These are phyloP conservation scores for Lepidocyrtoides sp. DNA, from an alignment of 2,888 invertebrate genomes.

Conservation along the genomic window DNA sequence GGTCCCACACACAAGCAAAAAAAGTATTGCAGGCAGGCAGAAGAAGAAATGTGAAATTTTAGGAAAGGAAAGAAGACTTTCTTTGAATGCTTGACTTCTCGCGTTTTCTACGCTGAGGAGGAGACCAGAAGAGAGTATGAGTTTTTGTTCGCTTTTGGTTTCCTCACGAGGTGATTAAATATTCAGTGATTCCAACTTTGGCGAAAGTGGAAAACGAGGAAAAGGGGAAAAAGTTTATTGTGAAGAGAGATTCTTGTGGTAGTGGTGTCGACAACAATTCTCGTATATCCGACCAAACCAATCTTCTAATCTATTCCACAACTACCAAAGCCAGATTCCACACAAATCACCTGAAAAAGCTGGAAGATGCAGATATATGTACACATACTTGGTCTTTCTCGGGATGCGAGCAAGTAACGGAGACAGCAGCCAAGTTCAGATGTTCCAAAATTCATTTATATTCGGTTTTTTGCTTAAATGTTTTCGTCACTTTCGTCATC, in stretches of 20 bases:
- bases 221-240: constrained; percentile 51
- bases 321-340: constrained; percentile 14
- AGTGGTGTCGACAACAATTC: constrained; percentile 46
- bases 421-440: constrained; percentile 28
- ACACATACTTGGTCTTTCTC: background rate
- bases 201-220: constrained; percentile 37
- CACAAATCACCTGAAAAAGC: constrained; percentile 60
- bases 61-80: constrained; percentile 14
- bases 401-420: background rate
- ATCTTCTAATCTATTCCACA: constrained; percentile 29
- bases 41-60: too few relatives aligned
- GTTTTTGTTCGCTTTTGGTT: constrained; percentile 23
- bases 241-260: constrained; percentile 33
- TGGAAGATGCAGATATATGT: constrained; percentile 10
- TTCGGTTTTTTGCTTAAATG: background rate
- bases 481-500: constrained; percentile 43
- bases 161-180: constrained; percentile 70
- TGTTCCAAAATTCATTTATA: constrained; percentile 13
- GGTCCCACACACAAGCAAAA: background rate
- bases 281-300: background rate
- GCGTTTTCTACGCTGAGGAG: background rate
- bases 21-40: background rate
- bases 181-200: constrained; percentile 69
- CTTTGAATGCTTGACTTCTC: constrained; percentile 21
- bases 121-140: background rate